Evolutionary conservation across 64 coral and sea anemone genomes (phyloP), one percentile per base, ranked within the genome.

Genomic region (Montipora capricornis): DNA sequence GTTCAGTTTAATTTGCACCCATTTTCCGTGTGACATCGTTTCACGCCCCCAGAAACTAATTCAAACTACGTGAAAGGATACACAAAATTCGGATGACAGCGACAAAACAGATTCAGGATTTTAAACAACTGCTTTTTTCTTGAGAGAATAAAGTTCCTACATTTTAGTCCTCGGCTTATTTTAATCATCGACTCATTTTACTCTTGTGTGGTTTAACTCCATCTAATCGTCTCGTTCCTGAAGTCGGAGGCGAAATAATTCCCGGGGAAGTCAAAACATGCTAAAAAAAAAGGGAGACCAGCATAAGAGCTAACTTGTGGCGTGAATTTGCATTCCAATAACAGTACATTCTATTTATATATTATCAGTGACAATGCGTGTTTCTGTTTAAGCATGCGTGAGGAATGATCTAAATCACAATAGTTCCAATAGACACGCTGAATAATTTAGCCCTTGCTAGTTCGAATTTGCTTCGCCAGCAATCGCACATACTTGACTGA

Each of bases 291-390:
- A 37, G 3, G 5, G 47, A 49, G 44, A 50, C 47, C 5, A 46
- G 26, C 60, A 45, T 68, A 68, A 47, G 57, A 58, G 8, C 68
- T 84, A 59, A 14, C 26, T 84, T 64, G 46, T 50, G 47, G 66
- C 82, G 67, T 62, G 20, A 86, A 86, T 86, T 73, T 86, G 66
- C 66, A 86, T 86, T 86, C 82, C 82, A 86, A 86, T 71, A 86
- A 49, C 29, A 86, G 17, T 73, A 50, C 45, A 50, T 47, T 71
- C 82, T 73, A 86, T 71, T 86, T 71, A 86, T 86, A 73, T 73
- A 45, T 70, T 8, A 68, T 71, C 82, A 86, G 62, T 86, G 47
- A 86, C 66, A 86, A 71, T 20, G 66, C 19, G 17, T 29, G 66
- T 20, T 81, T 84, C 81, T 68, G 61, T 7, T 20, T 68, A 70